These are phyloP conservation scores for Amblyopsis hoosieri DNA, from an alignment of 2,797 vertebrate species.

Conservation along the genomic window DNA sequence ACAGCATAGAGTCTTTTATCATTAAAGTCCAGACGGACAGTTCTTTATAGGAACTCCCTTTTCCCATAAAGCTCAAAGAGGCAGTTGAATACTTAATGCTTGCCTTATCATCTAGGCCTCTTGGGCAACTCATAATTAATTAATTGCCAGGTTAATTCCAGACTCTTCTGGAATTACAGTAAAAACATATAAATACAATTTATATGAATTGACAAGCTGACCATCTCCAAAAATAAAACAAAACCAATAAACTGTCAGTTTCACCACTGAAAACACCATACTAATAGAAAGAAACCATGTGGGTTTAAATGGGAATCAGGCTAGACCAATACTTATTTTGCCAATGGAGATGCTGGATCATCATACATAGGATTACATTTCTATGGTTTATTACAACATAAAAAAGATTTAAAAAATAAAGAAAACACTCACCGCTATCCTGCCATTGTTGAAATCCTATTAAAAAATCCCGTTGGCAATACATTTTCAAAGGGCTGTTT, in stretches of 20 bases:
- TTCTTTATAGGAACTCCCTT: constrained; percentile 12
- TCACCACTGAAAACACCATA: constrained; percentile 36
- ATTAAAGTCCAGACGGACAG: constrained; percentile 16
- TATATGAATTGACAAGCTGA: constrained; percentile 68
- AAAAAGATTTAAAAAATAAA: constrained; percentile 28
- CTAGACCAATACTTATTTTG: not conserved
- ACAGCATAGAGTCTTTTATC: constrained; percentile 40
- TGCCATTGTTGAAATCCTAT: constrained; percentile 37
- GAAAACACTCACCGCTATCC: constrained; percentile 51
- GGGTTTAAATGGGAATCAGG: constrained; percentile 43
- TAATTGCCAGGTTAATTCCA: constrained; percentile 35
- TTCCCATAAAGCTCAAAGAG: constrained; percentile 13
- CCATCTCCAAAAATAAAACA: constrained; percentile 63
- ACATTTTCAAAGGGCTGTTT: constrained; percentile 34
- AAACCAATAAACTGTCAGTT: constrained; percentile 60
- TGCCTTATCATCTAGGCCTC: constrained; percentile 47
- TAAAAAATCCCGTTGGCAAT: not conserved
- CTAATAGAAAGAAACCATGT: constrained; percentile 54
- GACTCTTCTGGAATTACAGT: constrained; percentile 43
- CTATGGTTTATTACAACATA: constrained; percentile 45
- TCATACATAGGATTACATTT: constrained; percentile 54
- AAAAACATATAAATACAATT: constrained; percentile 21
- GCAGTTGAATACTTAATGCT: constrained; percentile 31
- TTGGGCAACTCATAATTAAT: constrained; percentile 60
- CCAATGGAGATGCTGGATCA: constrained; percentile 30